Base-by-base conservation (phyloP, 2,888 invertebrate species). In the Carpatolechia fugitivella region DNA sequence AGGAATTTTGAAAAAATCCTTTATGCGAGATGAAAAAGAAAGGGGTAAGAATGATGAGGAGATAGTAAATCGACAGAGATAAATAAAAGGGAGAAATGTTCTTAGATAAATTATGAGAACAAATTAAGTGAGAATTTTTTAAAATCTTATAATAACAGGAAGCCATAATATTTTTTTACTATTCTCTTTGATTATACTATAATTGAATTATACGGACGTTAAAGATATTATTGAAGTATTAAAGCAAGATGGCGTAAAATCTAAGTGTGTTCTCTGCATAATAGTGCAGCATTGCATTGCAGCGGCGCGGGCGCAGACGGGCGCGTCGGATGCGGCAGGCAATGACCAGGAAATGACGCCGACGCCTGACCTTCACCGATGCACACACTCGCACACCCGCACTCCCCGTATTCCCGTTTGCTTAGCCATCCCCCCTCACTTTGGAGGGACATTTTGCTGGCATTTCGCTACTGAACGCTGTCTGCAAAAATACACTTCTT, bases 341-440 rank as follows among this genome's bases (percentile, higher is more conserved):
- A 87, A 85, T 88, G 88, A 88, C 88, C 88, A 89, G 88, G 88
- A 89, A 88, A 88, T 87, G 87, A 86, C 86, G 88, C 87, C 86
- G 87, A 82, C 87, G 73, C 76, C 69, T 88, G 88, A 87, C 88
- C 88, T 89, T 89, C 88, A 55, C 74, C 57, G 70, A 65, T 73
- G 69, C 69, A 66, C 66, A 58, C 54, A 49, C 53, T n/a, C 29
- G 44, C 46, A 58, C 66, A 61, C 69, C 60, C 56, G 67, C 69
- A 69, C 74, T 70, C 65, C 74, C 74, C 74, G 66, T 62, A 60
- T 68, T 69, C 70, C 70, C 66, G 63, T 69, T 59, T 60, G 50
- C 54, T 53, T 54, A 56, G 49, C 33, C 47, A 20, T 14, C 41
- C 48, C 56, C 40, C 33, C 40, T 29, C 52, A 16, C 35, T 5